Evolutionary conservation across 1,140 invertebrate genomes (phyloP), one percentile per base, ranked within the genome.

Genomic region (Caerostris darwini): DNA sequence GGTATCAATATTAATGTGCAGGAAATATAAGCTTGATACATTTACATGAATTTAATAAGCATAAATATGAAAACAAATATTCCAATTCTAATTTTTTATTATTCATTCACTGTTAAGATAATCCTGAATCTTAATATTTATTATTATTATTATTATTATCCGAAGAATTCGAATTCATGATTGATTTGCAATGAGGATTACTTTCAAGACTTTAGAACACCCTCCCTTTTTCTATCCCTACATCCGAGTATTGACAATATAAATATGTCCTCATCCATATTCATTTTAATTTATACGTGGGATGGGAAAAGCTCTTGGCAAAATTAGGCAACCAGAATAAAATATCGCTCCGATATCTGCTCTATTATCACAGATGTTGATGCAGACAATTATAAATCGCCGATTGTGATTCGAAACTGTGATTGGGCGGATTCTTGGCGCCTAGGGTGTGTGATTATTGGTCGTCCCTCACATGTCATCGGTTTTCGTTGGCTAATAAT

Each of bases 351-450:
- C 34, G 34, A 34, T 77, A 77, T 77, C 69, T 53, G 50, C 7
- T 34, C 34, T 50, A 34, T 50, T 50, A 77, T 77, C 54, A 14
- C 85, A 53, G 1, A 14, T 87, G 58, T 61, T n/a, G 19, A 17
- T 61, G 58, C 50, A 87, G 57, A 59, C 57, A 59, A 54, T 92
- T 92, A 82, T 92, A 92, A 92, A 92, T 92, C 86, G 86, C 86
- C 59, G 59, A 92, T 92, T 92, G 81, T 92, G 91, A 86, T 64
- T 85, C 61, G n/a, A 17, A 50, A 89, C 34, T 64, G 6, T 8
- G 14, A 82, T n/a, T 61, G 82, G 82, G 91, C 61, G 91, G 67
- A 67, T n/a, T 69, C 90, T 17, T 56, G 50, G 34, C 17, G 90
- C 59, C 90, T 59, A 17, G 7, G 90, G 81, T 81, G 61, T 64